phyloP scores from a whole-genome alignment of 2,888 invertebrate genomes.

The Clostera curtula region DNA sequence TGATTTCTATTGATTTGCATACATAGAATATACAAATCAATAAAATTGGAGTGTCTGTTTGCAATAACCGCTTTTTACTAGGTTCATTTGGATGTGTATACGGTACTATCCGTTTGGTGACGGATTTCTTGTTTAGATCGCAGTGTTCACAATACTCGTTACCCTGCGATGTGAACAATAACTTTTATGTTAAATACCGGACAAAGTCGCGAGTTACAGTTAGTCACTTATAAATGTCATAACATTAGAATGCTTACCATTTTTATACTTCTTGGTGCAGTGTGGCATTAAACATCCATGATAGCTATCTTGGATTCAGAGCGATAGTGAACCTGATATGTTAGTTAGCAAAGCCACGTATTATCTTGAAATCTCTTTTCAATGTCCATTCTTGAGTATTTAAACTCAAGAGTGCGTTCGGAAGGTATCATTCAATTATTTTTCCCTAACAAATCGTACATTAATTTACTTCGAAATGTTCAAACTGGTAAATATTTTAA shows the following conservation, averaged over 20 bases:
- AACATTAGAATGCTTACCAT: neutral
- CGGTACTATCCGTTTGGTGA: no score
- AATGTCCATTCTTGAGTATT: slow-evolving; percentile 40
- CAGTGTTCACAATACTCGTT: no score
- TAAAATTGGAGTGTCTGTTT: no score
- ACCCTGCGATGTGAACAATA: no score
- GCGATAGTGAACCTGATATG: slow-evolving; percentile 33
- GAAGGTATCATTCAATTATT: slow-evolving; percentile 37
- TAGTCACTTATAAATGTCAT: no score
- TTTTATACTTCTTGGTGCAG: slow-evolving; percentile 19
- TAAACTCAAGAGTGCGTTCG: slow-evolving; percentile 31
- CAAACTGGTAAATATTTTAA: slow-evolving; percentile 54
- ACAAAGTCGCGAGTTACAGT: no score
- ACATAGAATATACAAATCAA: no score
- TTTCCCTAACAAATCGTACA: slow-evolving; percentile 24
- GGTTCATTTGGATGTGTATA: no score
- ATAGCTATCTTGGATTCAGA: slow-evolving; percentile 61
- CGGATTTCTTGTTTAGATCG: no score
- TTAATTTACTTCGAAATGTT: slow-evolving; percentile 50
- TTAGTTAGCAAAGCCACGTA: slow-evolving; percentile 47
- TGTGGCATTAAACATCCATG: slow-evolving; percentile 25
- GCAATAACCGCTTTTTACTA: no score
- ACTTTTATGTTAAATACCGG: no score
- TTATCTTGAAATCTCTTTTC: slow-evolving; percentile 43
- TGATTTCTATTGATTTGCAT: no score